Evolutionary conservation across 2,797 vertebrate species (phyloP).

Genomic region (Ambastaia sidthimunki): DNA sequence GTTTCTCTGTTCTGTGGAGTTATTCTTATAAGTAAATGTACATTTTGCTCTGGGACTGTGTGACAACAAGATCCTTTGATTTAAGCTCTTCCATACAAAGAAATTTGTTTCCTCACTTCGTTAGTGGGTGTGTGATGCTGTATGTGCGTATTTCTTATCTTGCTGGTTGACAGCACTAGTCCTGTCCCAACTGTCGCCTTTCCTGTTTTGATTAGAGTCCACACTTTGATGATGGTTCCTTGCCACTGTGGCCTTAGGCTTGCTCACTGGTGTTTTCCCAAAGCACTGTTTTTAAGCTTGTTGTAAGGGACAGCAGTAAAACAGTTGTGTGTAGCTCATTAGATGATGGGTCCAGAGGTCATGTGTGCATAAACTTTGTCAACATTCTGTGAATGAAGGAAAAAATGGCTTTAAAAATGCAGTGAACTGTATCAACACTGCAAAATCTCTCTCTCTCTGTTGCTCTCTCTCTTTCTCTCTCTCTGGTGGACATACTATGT

Average conservation of each 20-base stretch:
- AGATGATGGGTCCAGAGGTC: not conserved
- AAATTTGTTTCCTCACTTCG: not conserved
- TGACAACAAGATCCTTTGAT: not conserved
- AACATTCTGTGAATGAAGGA: not conserved
- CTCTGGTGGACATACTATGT: conserved; percentile 29
- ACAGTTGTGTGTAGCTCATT: not conserved
- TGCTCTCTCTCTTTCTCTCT: conserved; percentile 20
- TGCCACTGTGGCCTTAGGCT: not conserved
- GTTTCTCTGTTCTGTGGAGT: not conserved
- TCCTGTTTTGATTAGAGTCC: not conserved
- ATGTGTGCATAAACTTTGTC: not conserved
- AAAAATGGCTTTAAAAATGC: not conserved
- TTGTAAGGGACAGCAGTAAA: not conserved
- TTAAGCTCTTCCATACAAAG: too few relatives aligned
- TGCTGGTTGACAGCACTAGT: too few relatives aligned
- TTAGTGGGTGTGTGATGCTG: not conserved
- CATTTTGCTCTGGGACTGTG: not conserved
- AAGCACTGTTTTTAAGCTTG: not conserved
- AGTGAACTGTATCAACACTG: not conserved
- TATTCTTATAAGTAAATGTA: conserved; percentile 3
- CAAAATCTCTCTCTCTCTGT: not conserved
- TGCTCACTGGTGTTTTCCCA: not conserved
- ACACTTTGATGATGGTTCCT: not conserved
- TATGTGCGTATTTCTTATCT: not conserved
- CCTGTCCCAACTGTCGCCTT: too few relatives aligned